phyloP scores from a whole-genome alignment of 2,797 vertebrate genomes.

The Enteromius treurensis region DNA sequence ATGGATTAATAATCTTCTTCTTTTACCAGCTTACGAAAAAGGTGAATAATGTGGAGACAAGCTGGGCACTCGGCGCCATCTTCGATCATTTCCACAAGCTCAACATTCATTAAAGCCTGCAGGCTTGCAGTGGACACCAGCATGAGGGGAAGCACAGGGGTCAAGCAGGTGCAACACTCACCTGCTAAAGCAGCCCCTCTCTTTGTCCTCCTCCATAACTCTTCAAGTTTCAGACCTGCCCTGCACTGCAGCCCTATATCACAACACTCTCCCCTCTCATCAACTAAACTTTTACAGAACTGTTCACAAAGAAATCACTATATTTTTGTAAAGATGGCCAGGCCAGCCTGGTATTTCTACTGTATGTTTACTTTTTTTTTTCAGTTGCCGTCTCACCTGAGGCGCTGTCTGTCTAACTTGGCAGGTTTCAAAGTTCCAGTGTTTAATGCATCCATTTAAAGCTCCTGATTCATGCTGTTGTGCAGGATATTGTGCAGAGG shows the following conservation, averaged over 20 bases:
- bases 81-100: slow-evolving; percentile 93
- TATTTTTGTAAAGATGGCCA: slow-evolving; percentile 80
- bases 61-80: slow-evolving; percentile 95
- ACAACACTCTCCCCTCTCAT: slow-evolving; percentile 60
- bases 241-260: slow-evolving; percentile 50
- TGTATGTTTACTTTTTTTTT: slow-evolving; percentile 80
- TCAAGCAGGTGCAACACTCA: slow-evolving; percentile 61
- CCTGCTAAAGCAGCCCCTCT: slow-evolving; percentile 5
- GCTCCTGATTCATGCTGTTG: slow-evolving; percentile 71
- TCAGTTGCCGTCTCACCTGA: slow-evolving; percentile 67
- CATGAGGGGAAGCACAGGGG: slow-evolving; percentile 72
- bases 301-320: slow-evolving; percentile 77
- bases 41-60: slow-evolving; percentile 96
- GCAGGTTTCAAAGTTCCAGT: slow-evolving; percentile 62
- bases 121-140: slow-evolving; percentile 57
- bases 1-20: slow-evolving; percentile 16
- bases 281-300: slow-evolving; percentile 69
- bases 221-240: slow-evolving; percentile 56
- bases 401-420: slow-evolving; percentile 63
- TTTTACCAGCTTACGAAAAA: slow-evolving; percentile 90
- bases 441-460: slow-evolving; percentile 63
- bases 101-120: slow-evolving; percentile 81
- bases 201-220: slow-evolving; percentile 35
- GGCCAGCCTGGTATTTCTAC: slow-evolving; percentile 80
- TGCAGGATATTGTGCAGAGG: slow-evolving; percentile 65